Conservation (phyloP, 2,888 invertebrate genomes). For the Drosophila lutescens region DNA sequence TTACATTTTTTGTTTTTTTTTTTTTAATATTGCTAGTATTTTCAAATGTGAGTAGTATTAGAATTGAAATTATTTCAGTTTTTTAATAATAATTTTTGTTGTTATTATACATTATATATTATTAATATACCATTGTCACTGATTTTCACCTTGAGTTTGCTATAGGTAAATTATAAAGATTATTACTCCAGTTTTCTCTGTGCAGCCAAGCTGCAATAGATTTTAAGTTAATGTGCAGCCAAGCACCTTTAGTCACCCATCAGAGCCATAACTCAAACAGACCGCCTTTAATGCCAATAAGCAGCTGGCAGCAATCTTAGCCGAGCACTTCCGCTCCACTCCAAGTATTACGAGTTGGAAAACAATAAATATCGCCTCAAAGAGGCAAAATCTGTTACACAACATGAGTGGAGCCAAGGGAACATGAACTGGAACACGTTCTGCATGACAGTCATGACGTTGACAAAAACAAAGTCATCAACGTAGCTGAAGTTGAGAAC, state of each 20-base stretch:
- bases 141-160: too few species aligned
- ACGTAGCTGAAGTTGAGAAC: conserved; percentile 64
- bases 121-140: too few species aligned
- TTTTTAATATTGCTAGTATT: too few species aligned
- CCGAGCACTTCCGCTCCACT: conserved; percentile 33
- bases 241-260: conserved; percentile 16
- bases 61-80: too few species aligned
- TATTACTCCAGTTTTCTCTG: not conserved
- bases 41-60: too few species aligned
- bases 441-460: conserved; percentile 54
- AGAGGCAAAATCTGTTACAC: conserved; percentile 49
- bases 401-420: conserved; percentile 5
- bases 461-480: conserved; percentile 73
- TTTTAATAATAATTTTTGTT: too few species aligned
- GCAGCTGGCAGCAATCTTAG: conserved; percentile 29
- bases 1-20: too few species aligned
- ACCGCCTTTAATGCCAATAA: conserved; percentile 49
- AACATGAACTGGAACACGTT: conserved; percentile 52
- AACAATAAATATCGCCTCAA: conserved; percentile 55
- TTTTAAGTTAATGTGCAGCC: conserved; percentile 14
- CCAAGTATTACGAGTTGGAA: conserved; percentile 40
- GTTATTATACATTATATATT: too few species aligned
- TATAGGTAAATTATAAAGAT: too few species aligned
- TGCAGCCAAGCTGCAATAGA: not conserved
- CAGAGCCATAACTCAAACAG: conserved; percentile 39